These are phyloP conservation scores for Hedychridium roseum DNA, from an alignment of 2,888 invertebrate genomes.

Conservation along the genomic window DNA sequence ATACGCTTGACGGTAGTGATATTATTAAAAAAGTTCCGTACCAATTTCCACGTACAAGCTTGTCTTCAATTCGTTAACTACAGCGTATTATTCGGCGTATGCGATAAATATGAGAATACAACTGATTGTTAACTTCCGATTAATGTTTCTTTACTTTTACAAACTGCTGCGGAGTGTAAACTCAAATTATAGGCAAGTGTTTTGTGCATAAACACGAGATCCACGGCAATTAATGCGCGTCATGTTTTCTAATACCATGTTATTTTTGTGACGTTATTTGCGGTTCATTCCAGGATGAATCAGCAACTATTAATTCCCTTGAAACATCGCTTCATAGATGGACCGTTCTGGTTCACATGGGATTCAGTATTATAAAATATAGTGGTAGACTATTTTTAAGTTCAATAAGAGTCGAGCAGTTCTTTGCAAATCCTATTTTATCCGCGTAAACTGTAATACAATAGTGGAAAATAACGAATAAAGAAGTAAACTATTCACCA, in stretches of 20 bases:
- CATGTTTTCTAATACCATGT: constrained; percentile 25
- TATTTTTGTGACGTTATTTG: constrained; percentile 36
- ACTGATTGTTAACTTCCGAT: constrained; percentile 19
- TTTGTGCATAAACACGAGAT: constrained; percentile 13
- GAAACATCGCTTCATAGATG: constrained; percentile 47
- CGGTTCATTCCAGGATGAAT: constrained; percentile 37
- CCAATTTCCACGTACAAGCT: constrained; percentile 11
- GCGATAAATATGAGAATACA: constrained; percentile 12
- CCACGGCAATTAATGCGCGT: constrained; percentile 23
- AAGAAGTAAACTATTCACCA: constrained; percentile 32
- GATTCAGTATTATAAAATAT: constrained; percentile 43
- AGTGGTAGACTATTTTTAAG: constrained; percentile 22
- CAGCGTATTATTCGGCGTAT: too few relatives aligned
- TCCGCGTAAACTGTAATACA: constrained; percentile 47
- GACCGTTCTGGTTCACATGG: constrained; percentile 38
- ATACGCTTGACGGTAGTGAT: too few relatives aligned
- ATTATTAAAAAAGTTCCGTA: constrained; percentile 35
- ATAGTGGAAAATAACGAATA: constrained; percentile 47
- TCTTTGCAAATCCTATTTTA: constrained; percentile 37
- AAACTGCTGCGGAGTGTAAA: constrained; percentile 1
- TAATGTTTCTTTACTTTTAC: constrained; percentile 7
- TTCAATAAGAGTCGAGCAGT: constrained; percentile 12
- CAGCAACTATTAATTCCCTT: constrained; percentile 45
- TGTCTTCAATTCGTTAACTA: not conserved
- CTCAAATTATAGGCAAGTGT: constrained; percentile 1